Percentiles rank a stretch among this genome's conserved stretches.
Conservation (phyloP, 2,113 vertebrate genomes). For the Panthera uncia region DNA sequence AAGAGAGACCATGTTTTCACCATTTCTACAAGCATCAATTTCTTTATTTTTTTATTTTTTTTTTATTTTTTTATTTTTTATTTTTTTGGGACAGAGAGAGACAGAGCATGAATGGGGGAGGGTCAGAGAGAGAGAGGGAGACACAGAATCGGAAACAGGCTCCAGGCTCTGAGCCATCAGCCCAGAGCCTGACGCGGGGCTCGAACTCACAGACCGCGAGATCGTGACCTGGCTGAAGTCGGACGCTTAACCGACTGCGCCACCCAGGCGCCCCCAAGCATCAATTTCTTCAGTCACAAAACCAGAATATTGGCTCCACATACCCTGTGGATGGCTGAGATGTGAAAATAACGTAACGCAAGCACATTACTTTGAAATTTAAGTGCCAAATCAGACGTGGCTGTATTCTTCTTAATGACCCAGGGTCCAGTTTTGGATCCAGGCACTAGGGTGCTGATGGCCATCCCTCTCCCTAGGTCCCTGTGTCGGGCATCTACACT, state of each 20-base stretch:
- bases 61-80: too few species aligned
- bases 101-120: too few species aligned
- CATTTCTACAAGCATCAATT: background rate
- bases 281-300: background rate
- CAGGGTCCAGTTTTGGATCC: background rate
- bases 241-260: too few species aligned
- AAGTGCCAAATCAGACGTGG: background rate
- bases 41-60: too few species aligned
- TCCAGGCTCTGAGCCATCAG: too few species aligned
- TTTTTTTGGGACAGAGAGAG: too few species aligned
- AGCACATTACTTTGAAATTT: background rate
- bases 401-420: background rate
- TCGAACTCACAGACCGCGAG: too few species aligned
- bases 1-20: background rate
- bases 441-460: background rate
- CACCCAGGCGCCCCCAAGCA: too few species aligned
- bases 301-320: background rate
- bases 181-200: too few species aligned
- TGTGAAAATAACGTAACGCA: background rate
- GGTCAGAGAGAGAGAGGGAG: too few species aligned
- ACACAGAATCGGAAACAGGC: too few species aligned
- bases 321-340: background rate
- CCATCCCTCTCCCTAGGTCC: background rate
- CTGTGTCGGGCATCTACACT: background rate
- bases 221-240: too few species aligned